These are phyloP conservation scores for Dinomys branickii DNA, from an alignment of 2,113 vertebrate genomes.

Conservation along the genomic window DNA sequence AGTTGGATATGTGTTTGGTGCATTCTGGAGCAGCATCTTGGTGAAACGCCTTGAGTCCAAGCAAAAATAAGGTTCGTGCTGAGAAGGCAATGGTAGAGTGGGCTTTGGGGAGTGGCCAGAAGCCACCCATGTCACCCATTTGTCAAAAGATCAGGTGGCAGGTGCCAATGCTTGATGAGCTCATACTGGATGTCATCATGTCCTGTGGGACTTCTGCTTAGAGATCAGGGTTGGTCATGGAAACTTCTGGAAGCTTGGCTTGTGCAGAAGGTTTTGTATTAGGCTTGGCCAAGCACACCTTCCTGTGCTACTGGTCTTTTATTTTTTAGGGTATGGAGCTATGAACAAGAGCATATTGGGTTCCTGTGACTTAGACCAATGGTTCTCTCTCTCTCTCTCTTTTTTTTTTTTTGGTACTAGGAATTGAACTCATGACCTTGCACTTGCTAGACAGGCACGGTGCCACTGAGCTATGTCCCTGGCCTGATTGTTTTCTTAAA, in stretches of 20 bases:
- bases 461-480: no score
- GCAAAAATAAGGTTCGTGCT: background rate
- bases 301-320: background rate
- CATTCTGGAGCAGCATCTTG: background rate
- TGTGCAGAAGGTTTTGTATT: background rate
- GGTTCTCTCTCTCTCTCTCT: no score
- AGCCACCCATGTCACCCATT: background rate
- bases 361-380: background rate
- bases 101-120: background rate
- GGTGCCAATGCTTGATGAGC: background rate
- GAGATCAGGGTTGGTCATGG: background rate
- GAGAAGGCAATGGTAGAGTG: background rate
- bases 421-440: no score
- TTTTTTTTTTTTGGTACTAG: no score
- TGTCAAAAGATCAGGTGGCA: background rate
- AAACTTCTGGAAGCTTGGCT: background rate
- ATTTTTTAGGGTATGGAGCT: background rate
- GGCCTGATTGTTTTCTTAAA: background rate
- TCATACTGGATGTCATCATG: background rate
- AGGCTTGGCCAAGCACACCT: background rate
- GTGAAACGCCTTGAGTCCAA: background rate
- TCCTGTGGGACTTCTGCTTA: background rate
- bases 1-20: background rate
- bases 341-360: background rate
- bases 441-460: no score